Evolutionary conservation across 2,113 vertebrate species (phyloP), one percentile per base, ranked within the genome.

Genomic region (Hepsetus odoe): DNA sequence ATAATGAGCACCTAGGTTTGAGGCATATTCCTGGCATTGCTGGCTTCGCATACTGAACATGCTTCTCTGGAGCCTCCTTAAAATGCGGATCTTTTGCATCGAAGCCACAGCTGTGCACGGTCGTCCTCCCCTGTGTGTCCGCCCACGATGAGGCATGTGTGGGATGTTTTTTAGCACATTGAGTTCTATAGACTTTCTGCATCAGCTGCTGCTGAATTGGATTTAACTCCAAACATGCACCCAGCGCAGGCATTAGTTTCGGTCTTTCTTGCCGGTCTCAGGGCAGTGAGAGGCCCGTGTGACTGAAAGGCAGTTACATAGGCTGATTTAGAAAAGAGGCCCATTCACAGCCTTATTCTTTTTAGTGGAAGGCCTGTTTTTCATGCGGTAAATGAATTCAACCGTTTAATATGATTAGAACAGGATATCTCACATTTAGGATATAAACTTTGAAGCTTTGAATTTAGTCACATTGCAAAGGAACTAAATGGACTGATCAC

Each of bases 151-250:
- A 78, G 72, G 77, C 80, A 72, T 83, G 82, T 69, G 81, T 86
- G 82, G 86, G 88, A 77, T 81, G 85, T 74, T 75, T 74, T 75
- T 76, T 73, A 87, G 84, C 82, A 84, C 78, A 82, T 72, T 73
- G 81, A 83, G 72, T 82, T 84, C 85, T 85, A 77, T 75, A 28
- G 83, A 71, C 82, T 79, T 80, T 84, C 71, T 80, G 74, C 86
- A 53, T 86, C 85, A 86, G 87, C 83, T 86, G 87, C 86, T 86
- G 85, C 74, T 82, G 82, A 77, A 80, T 44, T 83, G 70, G 79
- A 86, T 65, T 83, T 77, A 76, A 72, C 49, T 76, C 77, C 61
- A 80, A 76, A 80, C 72, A 76, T 76, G 81, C 67, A 10, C 30
- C 61, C 65, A 72, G 46, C 55, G 16, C 67, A 67, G 72, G 72